Conservation (phyloP, 2,888 invertebrate species). For the Melinopterus prodromus region DNA sequence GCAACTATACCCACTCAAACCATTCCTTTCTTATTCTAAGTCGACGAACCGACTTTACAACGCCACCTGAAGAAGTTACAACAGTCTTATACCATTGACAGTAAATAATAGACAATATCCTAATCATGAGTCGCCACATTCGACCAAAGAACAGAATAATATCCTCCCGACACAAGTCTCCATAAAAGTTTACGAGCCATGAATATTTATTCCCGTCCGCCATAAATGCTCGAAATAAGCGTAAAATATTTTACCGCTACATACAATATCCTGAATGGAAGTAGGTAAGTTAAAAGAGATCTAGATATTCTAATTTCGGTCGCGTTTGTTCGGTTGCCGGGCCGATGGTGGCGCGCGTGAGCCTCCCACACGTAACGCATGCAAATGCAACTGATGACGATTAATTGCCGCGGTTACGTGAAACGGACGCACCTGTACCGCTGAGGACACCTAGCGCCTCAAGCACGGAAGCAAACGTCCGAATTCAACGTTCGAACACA, state of each 20-base stretch:
- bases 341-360: background rate
- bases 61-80: background rate
- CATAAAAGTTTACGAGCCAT: background rate
- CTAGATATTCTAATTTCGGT: constrained; percentile 4
- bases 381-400: constrained; percentile 4
- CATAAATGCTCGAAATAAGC: constrained; percentile 4
- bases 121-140: background rate
- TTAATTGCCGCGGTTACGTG: constrained; percentile 7
- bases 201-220: background rate
- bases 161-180: background rate
- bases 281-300: background rate
- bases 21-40: background rate
- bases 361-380: background rate
- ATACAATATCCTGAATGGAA: constrained; percentile 4
- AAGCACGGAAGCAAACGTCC: constrained; percentile 29
- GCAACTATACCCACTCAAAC: background rate
- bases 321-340: background rate
- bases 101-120: constrained; percentile 4
- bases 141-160: background rate
- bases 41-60: background rate
- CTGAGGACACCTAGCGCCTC: constrained; percentile 21
- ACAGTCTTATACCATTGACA: background rate
- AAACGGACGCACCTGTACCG: constrained; percentile 27
- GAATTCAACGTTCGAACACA: constrained; percentile 6
- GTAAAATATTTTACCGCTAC: background rate